Conservation (phyloP, 2,113 vertebrate genomes). For the Emydura subglobosa region DNA sequence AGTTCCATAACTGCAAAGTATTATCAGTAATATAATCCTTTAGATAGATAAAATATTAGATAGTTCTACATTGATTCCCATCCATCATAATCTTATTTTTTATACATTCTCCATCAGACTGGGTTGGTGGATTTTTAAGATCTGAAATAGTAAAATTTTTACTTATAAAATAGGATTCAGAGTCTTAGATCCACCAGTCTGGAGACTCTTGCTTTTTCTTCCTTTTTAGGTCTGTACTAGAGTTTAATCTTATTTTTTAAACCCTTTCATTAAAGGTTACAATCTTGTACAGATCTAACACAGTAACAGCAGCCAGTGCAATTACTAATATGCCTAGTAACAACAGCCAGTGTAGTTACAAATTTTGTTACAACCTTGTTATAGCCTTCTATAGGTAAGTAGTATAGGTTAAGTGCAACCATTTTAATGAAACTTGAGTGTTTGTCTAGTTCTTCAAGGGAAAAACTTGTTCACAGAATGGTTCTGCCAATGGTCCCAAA, state of each 20-base stretch:
- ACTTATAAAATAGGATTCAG: background rate
- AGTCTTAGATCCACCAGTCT: background rate
- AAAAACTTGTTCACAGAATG: too few relatives aligned
- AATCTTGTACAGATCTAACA: background rate
- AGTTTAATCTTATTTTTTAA: background rate
- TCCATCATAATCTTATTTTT: background rate
- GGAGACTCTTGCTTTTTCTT: background rate
- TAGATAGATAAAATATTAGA: background rate
- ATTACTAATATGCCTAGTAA: too few relatives aligned
- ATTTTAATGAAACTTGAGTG: background rate
- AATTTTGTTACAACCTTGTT: too few relatives aligned
- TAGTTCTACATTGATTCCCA: background rate
- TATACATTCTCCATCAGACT: background rate
- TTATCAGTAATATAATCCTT: background rate
- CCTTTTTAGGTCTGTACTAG: background rate
- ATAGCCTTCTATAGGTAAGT: too few relatives aligned
- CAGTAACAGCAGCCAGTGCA: background rate
- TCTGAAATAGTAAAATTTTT: background rate
- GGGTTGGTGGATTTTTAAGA: rapidly evolving
- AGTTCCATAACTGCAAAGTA: background rate
- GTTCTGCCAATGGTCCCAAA: constrained; percentile 25
- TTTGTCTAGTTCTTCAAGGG: background rate
- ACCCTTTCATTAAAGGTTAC: background rate
- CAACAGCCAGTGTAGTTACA: too few relatives aligned
- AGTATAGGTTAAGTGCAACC: rapidly evolving